A percentile compares a stretch with the other conserved stretches of the same genome.
These are phyloP conservation scores for Diphyllodes magnificus DNA, from an alignment of 2,113 vertebrate species.

Conservation along the genomic window DNA sequence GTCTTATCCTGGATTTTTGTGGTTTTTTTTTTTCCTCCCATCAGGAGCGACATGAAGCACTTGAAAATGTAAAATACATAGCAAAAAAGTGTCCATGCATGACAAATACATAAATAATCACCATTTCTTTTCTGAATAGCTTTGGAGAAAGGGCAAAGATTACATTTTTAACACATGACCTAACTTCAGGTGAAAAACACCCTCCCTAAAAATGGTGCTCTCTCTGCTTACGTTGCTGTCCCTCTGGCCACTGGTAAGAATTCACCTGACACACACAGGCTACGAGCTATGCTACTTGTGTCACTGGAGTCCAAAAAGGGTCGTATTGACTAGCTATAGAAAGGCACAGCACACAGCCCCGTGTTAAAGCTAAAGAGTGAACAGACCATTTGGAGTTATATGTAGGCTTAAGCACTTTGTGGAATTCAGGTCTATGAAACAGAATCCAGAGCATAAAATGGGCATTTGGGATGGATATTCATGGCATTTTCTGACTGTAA, in stretches of 20 bases:
- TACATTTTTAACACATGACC: neutral
- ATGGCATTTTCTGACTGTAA: neutral
- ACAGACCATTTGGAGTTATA: neutral
- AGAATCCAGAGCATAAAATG: neutral
- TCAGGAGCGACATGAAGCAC: neutral
- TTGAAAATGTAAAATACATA: neutral
- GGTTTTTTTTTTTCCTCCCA: neutral
- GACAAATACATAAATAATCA: neutral
- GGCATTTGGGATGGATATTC: neutral
- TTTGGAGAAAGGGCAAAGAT: neutral
- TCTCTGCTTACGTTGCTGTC: neutral
- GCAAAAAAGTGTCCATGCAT: neutral
- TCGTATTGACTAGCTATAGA: neutral
- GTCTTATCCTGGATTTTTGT: neutral
- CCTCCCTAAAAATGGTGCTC: neutral
- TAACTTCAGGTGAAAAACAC: neutral
- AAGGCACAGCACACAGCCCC: neutral
- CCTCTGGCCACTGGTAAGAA: neutral
- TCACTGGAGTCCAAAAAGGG: neutral
- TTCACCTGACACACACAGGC: neutral
- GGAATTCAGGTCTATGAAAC: neutral
- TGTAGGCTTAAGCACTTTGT: neutral
- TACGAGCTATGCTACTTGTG: rapidly evolving
- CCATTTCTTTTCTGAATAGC: neutral
- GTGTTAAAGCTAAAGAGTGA: neutral